Conservation (phyloP, 2,113 vertebrate genomes). For the Falcunculus frontatus region DNA sequence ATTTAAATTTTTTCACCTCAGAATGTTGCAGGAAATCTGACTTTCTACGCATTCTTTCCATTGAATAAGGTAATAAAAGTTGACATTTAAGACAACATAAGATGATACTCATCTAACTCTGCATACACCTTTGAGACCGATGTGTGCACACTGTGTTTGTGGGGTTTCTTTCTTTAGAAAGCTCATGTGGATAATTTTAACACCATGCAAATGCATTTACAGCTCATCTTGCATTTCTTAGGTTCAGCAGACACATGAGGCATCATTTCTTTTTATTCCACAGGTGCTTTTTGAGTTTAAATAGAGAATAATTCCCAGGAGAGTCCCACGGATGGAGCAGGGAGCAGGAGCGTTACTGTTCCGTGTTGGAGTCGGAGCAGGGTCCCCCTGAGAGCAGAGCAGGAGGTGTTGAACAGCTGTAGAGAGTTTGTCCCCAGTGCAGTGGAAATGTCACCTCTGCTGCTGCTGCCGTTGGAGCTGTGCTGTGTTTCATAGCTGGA, state of each 20-base stretch:
- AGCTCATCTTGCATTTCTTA: neutral
- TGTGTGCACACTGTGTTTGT: neutral
- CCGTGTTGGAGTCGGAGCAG: fast-evolving
- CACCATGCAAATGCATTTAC: neutral
- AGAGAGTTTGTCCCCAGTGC: neutral
- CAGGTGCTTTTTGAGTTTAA: neutral
- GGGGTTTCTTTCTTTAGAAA: neutral
- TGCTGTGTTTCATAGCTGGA: neutral
- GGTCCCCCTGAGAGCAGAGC: neutral
- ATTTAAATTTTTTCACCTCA: neutral
- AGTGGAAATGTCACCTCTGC: neutral
- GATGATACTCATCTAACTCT: neutral
- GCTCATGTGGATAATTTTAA: neutral
- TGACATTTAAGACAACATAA: neutral
- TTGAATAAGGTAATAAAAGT: neutral
- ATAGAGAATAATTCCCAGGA: neutral
- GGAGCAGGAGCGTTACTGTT: neutral
- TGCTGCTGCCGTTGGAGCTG: neutral
- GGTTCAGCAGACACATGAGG: neutral
- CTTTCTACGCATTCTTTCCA: neutral
- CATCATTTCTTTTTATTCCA: neutral
- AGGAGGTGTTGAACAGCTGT: neutral
- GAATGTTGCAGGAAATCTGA: neutral
- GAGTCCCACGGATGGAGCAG: neutral
- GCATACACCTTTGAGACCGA: neutral